phyloP scores from a whole-genome alignment of 2,888 invertebrate genomes.

The Limnephilus rhombicus region DNA sequence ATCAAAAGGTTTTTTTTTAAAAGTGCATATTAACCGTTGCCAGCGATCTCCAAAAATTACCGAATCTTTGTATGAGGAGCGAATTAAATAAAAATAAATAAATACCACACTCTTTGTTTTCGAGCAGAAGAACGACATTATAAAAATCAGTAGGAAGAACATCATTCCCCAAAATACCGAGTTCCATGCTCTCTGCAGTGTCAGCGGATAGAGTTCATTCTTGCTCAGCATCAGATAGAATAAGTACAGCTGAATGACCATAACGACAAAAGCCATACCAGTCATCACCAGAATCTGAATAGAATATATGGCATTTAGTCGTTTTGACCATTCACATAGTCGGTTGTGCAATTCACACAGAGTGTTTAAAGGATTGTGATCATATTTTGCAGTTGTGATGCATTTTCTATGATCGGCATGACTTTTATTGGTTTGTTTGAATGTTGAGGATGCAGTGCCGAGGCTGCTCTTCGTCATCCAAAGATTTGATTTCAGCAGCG shows the following conservation, averaged over 20 bases:
- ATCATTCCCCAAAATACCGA: slow-evolving; percentile 49
- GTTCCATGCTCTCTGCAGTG: slow-evolving; percentile 55
- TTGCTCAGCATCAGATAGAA: slow-evolving; percentile 62
- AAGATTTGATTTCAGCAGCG: background rate
- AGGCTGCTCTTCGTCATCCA: background rate
- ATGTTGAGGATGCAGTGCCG: background rate
- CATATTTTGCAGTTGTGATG: background rate
- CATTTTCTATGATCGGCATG: background rate
- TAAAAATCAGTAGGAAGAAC: slow-evolving; percentile 36
- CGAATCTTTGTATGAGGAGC: too few species aligned
- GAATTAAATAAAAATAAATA: too few species aligned
- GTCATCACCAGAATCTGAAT: slow-evolving; percentile 54
- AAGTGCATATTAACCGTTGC: too few species aligned
- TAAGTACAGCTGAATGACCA: slow-evolving; percentile 59
- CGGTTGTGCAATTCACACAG: slow-evolving; percentile 57
- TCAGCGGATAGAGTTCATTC: slow-evolving; percentile 46
- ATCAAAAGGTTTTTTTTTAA: too few species aligned
- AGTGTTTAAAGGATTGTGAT: slow-evolving; percentile 28
- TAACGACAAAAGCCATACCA: slow-evolving; percentile 54
- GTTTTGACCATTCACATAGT: slow-evolving; percentile 53
- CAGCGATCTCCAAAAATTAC: too few species aligned
- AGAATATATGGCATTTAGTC: slow-evolving; percentile 53
- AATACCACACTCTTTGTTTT: slow-evolving; percentile 60
- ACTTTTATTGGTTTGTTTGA: background rate
- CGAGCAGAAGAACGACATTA: slow-evolving; percentile 53